phyloP scores from a whole-genome alignment of 2,888 invertebrate genomes.

The Phengaris alcon region DNA sequence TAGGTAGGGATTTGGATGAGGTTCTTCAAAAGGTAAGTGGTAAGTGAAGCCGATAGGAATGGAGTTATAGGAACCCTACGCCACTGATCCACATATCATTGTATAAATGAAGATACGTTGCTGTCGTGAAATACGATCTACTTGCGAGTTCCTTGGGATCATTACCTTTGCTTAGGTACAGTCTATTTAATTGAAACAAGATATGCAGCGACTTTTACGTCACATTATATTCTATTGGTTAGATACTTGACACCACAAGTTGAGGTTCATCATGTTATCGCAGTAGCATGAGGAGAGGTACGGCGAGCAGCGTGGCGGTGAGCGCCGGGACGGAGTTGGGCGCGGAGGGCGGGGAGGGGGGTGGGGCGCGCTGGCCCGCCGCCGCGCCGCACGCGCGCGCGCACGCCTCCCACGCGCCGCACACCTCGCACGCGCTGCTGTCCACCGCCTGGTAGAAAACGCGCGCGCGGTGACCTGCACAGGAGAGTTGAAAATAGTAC shows the following conservation, averaged over 20 bases:
- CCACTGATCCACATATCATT: not conserved
- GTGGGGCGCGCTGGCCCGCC: constrained; percentile 47
- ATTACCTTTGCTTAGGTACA: not conserved
- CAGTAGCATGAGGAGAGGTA: constrained; percentile 23
- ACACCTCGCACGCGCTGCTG: constrained; percentile 89
- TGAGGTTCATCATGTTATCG: constrained; percentile 2
- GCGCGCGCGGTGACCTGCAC: constrained; percentile 87
- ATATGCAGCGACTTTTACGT: not conserved
- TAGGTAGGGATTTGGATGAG: too few relatives aligned
- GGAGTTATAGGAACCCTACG: too few relatives aligned
- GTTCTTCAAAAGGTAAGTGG: too few relatives aligned
- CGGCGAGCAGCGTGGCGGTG: constrained; percentile 24
- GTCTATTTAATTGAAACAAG: not conserved
- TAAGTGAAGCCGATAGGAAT: too few relatives aligned
- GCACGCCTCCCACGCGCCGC: constrained; percentile 80
- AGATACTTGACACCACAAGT: not conserved
- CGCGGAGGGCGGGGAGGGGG: constrained; percentile 34
- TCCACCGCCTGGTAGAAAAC: constrained; percentile 87
- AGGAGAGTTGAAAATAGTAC: not conserved
- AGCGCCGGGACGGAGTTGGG: constrained; percentile 34
- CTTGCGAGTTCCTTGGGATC: not conserved
- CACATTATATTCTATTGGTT: not conserved
- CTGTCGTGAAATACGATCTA: not conserved
- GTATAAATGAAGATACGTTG: not conserved
- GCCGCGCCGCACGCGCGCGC: constrained; percentile 62